Percentiles rank a stretch among this genome's conserved stretches.
Evolutionary conservation across 2,888 invertebrate genomes (phyloP).

Genomic region (Amiota minor): DNA sequence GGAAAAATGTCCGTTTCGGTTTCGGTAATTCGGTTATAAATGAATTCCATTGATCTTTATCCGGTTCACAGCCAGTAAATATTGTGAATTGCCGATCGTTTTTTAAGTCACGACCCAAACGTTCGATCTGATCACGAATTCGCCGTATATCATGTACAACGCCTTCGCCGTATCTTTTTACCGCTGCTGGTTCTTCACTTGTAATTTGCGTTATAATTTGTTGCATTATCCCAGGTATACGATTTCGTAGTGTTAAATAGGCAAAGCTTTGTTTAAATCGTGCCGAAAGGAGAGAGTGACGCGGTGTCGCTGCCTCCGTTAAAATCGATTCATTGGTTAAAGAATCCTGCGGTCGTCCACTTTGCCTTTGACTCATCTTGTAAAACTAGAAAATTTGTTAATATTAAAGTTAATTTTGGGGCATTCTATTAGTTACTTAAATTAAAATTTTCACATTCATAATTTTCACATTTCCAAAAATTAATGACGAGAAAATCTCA

Average conservation of each 20-base stretch:
- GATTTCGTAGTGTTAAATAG: slow-evolving; percentile 86
- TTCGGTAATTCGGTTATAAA: slow-evolving; percentile 75
- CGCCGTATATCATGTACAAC: slow-evolving; percentile 79
- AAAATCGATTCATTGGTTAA: neutral
- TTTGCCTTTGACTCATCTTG: too few species aligned
- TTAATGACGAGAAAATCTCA: too few species aligned
- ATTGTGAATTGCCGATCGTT: slow-evolving; percentile 86
- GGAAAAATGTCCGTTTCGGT: slow-evolving; percentile 78
- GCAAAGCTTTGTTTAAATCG: slow-evolving; percentile 84
- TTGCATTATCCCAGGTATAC: slow-evolving; percentile 90
- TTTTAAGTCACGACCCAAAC: slow-evolving; percentile 88
- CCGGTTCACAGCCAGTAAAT: slow-evolving; percentile 71
- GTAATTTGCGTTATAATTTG: slow-evolving; percentile 85
- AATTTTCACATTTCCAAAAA: too few species aligned
- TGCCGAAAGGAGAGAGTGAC: slow-evolving; percentile 77
- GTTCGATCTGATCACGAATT: slow-evolving; percentile 82
- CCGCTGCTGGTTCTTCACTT: slow-evolving; percentile 81
- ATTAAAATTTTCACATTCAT: too few species aligned
- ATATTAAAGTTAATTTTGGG: too few species aligned
- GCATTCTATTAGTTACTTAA: too few species aligned
- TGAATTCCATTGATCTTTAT: slow-evolving; percentile 67
- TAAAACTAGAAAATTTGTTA: too few species aligned
- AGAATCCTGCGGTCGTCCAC: too few species aligned
- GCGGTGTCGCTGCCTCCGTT: slow-evolving; percentile 76
- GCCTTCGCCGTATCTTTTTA: slow-evolving; percentile 76